Evolutionary conservation across 2,113 vertebrate genomes (phyloP).

Genomic region (Carassius gibelio): DNA sequence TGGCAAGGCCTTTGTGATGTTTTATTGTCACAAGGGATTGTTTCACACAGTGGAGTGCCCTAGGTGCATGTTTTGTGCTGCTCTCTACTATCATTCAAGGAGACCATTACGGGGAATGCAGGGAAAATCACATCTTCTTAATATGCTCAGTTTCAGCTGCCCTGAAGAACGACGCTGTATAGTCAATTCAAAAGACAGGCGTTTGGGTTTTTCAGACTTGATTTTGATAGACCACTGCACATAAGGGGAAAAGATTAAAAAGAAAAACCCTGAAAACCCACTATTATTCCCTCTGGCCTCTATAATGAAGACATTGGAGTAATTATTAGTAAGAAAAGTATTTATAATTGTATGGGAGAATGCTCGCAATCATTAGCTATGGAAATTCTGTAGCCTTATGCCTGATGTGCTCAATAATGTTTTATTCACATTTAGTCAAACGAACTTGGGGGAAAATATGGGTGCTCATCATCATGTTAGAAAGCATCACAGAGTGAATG

Average conservation of each 20-base stretch:
- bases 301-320: slow-evolving; percentile 44
- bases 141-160: slow-evolving; percentile 63
- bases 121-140: slow-evolving; percentile 56
- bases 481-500: not conserved
- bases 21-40: slow-evolving; percentile 32
- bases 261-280: slow-evolving; percentile 32
- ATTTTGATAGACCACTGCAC: slow-evolving; percentile 61
- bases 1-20: not conserved
- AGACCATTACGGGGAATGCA: slow-evolving; percentile 45
- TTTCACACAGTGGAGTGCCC: not conserved
- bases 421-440: slow-evolving; percentile 41
- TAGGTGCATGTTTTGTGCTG: slow-evolving; percentile 27
- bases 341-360: slow-evolving; percentile 35
- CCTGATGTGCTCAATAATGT: slow-evolving; percentile 2
- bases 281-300: slow-evolving; percentile 25
- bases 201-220: slow-evolving; percentile 5
- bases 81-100: slow-evolving; percentile 34
- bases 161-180: slow-evolving; percentile 53
- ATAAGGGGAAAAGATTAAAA: slow-evolving; percentile 8
- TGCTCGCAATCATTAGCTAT: slow-evolving; percentile 9
- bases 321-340: slow-evolving; percentile 15
- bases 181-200: slow-evolving; percentile 57
- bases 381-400: slow-evolving; percentile 13
- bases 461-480: slow-evolving; percentile 7
- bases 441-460: slow-evolving; percentile 11